These are phyloP conservation scores for Cephalotes varians DNA, from an alignment of 2,888 invertebrate genomes.

Conservation along the genomic window DNA sequence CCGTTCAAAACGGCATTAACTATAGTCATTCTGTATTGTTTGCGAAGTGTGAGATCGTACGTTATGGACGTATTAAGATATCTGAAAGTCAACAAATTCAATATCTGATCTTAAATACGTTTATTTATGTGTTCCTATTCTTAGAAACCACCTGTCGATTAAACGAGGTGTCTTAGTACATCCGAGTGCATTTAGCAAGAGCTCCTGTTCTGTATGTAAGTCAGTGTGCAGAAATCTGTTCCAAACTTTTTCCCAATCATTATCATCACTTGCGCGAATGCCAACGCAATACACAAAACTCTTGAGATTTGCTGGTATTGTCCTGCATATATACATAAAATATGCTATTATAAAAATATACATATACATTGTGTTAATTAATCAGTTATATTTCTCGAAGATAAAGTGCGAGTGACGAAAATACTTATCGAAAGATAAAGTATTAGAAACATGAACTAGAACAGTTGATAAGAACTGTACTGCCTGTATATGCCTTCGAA, in stretches of 20 bases:
- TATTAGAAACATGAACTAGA: neutral
- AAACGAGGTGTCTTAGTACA: slow-evolving; percentile 88
- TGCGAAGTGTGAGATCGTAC: slow-evolving; percentile 63
- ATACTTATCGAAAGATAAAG: neutral
- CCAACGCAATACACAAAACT: slow-evolving; percentile 92
- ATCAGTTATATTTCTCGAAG: neutral
- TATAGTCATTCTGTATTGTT: slow-evolving; percentile 75
- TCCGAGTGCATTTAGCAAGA: slow-evolving; percentile 89
- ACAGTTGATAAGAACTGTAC: neutral
- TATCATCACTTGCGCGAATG: slow-evolving; percentile 88
- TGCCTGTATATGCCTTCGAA: neutral
- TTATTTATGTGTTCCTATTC: neutral
- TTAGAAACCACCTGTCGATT: slow-evolving; percentile 86
- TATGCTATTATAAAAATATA: neutral
- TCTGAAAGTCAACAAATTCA: slow-evolving; percentile 51
- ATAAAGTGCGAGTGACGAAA: neutral
- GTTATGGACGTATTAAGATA: slow-evolving; percentile 62
- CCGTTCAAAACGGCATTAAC: slow-evolving; percentile 71
- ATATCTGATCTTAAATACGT: neutral
- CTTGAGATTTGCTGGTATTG: slow-evolving; percentile 87
- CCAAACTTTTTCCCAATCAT: slow-evolving; percentile 90
- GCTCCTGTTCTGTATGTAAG: slow-evolving; percentile 90
- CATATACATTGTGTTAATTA: neutral
- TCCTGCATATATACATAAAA: slow-evolving; percentile 43
- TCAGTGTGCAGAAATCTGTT: slow-evolving; percentile 87